Base-by-base conservation (phyloP, 2,113 vertebrate genomes). In the Parotia lawesii region DNA sequence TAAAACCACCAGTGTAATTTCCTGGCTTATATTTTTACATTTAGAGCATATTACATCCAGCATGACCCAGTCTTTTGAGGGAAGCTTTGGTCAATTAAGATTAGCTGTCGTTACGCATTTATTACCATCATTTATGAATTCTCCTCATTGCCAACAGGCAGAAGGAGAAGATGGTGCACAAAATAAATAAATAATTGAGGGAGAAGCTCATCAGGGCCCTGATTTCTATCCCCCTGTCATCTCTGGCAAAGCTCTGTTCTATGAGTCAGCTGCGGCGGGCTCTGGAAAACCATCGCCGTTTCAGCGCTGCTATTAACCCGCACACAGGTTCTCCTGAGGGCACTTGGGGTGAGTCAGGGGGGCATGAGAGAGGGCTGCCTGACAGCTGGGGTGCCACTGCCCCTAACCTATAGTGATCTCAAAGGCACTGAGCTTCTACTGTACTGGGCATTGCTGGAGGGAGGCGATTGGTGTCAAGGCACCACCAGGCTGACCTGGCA, bases 181-280 rank as follows among this genome's bases (percentile, higher is more conserved):
- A 85, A 93, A 92, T 79, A 95, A 88, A 89, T 38, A 81, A 89
- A 48, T 77, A 82, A 82, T 23, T 65, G 92, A 86, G 4, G 8
- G 38, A 70, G 45, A 47, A 45, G 42, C 65, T 93, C 29, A 1
- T 87, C 71, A 62, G 56, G 60, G 64, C 69, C 71, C 54, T 75
- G 61, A 57, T 31, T 85, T 69, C 79, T 87, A 66, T 80, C 58
- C 92, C 58, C 12, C 35, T 67, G 54, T 37, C 73, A 37, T 61
- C 37, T 62, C 69, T 84, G 91, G 33, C 42, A 51, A 29, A 65
- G 78, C 27, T 64, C n/a, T 87, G 82, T 38, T 75, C 82, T 47
- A 3, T 94, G 92, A 96, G 84, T 96, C 87, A 94, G 90, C 89
- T 86, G 61, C 4, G 1, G 48, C 50, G 12, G 40, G 37, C 79